Evolutionary conservation across 2,888 invertebrate species (phyloP).

Genomic region (Caenorhabditis macrosperma): DNA sequence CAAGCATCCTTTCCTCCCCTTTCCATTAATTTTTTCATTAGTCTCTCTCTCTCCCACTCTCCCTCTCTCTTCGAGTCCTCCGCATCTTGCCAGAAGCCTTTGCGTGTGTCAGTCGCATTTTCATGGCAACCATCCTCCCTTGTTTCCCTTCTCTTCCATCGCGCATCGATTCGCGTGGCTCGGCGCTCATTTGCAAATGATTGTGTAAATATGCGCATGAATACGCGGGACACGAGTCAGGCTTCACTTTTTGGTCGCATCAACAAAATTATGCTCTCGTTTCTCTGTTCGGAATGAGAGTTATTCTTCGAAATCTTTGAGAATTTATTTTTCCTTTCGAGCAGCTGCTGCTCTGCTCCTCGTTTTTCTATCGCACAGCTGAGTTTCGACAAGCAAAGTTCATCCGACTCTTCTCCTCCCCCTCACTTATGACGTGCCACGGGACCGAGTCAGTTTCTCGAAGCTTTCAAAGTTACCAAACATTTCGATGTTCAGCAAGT

Average conservation of each 20-base stretch:
- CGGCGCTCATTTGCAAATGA: constrained; percentile 16
- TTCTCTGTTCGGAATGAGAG: background rate
- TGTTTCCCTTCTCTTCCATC: background rate
- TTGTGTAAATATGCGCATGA: constrained; percentile 22
- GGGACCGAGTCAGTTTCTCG: too few species aligned
- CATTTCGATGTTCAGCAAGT: too few species aligned
- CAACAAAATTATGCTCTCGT: constrained; percentile 37
- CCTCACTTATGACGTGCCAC: too few species aligned
- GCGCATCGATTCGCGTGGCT: constrained; percentile 6
- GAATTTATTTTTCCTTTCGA: background rate
- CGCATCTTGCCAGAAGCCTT: background rate
- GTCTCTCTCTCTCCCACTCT: background rate
- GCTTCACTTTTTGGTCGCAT: constrained; percentile 27
- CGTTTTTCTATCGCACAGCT: background rate
- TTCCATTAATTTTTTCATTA: constrained; percentile 47
- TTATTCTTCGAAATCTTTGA: background rate
- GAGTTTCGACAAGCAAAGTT: background rate
- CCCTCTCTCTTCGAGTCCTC: constrained; percentile 3
- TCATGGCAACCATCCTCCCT: constrained; percentile 36
- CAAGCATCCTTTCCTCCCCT: constrained; percentile 31
- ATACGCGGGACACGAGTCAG: constrained; percentile 5
- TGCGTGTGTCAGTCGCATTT: constrained; percentile 33
- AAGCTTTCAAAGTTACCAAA: too few species aligned
- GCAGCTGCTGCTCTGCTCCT: background rate
- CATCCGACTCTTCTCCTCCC: background rate